Percentiles rank a stretch among this genome's conserved stretches.
Conservation (phyloP, 1,140 invertebrate genomes). For the Bacillus rossius region DNA sequence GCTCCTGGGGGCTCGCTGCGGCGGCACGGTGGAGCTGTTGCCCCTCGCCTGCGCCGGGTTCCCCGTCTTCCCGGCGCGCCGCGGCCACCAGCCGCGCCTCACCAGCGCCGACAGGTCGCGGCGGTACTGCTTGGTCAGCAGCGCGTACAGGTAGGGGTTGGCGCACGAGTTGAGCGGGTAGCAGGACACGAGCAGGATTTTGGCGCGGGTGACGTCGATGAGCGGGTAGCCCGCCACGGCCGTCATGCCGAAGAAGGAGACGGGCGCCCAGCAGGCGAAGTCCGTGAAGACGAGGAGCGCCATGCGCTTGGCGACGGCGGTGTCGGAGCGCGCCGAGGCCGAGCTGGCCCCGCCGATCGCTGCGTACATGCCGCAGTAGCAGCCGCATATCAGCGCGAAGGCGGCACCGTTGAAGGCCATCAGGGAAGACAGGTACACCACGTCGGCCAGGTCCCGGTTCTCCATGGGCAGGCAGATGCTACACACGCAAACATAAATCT, state of each 20-base stretch:
- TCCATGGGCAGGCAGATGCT: slow-evolving; percentile 73
- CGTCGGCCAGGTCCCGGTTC: slow-evolving; percentile 52
- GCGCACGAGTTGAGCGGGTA: slow-evolving; percentile 61
- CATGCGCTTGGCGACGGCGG: slow-evolving; percentile 54
- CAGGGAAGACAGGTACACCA: slow-evolving; percentile 47
- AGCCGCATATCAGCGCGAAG: slow-evolving; percentile 47
- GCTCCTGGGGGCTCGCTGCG: slow-evolving; percentile 22
- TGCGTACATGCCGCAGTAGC: slow-evolving; percentile 50
- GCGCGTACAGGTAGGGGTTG: slow-evolving; percentile 61
- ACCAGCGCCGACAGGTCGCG: slow-evolving; percentile 50
- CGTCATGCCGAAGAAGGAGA: slow-evolving; percentile 53
- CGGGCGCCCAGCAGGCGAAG: slow-evolving; percentile 56
- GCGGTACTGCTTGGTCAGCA: slow-evolving; percentile 56
- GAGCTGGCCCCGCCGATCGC: slow-evolving; percentile 36
- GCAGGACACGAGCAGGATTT: slow-evolving; percentile 54
- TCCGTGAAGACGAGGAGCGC: slow-evolving; percentile 59
- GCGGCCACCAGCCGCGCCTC: slow-evolving; percentile 43
- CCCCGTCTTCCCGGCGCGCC: slow-evolving; percentile 47
- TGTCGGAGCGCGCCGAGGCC: slow-evolving; percentile 1
- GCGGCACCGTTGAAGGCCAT: slow-evolving; percentile 47
- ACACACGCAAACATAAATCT: slow-evolving; percentile 8
- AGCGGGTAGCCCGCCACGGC: slow-evolving; percentile 52
- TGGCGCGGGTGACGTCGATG: slow-evolving; percentile 44
- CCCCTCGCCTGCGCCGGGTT: too few relatives aligned
- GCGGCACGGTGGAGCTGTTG: slow-evolving; percentile 27